Percentiles rank a stretch among this genome's conserved stretches.
Evolutionary conservation across 1,140 invertebrate species (phyloP).

Genomic region (Coenobita brevimanus): DNA sequence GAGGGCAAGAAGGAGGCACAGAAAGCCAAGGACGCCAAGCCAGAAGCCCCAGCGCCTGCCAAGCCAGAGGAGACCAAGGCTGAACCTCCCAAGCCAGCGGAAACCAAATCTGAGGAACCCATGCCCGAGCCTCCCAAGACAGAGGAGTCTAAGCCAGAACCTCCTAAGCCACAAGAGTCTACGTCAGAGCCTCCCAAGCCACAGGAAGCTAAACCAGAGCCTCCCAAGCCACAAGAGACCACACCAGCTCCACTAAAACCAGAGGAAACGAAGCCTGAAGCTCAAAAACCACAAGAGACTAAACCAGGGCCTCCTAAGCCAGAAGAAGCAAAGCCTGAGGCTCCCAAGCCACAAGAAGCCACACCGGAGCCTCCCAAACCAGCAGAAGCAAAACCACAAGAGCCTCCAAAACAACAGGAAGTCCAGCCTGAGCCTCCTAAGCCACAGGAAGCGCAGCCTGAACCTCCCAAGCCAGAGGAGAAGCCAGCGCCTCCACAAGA

Average conservation of each 20-base stretch:
- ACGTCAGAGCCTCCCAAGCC: neutral
- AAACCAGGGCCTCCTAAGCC: constrained; percentile 4
- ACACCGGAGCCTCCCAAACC: neutral
- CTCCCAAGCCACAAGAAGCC: neutral
- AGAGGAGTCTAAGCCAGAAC: neutral
- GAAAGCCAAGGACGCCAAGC: neutral
- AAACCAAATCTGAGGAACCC: neutral
- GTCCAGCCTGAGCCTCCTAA: neutral
- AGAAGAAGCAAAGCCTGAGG: neutral
- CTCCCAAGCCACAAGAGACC: neutral
- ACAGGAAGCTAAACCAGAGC: neutral
- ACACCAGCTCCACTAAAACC: neutral
- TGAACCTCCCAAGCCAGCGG: neutral
- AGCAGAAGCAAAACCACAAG: neutral
- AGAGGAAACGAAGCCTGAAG: constrained; percentile 1
- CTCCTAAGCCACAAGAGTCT: neutral
- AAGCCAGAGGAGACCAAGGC: neutral
- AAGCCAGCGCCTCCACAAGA: neutral
- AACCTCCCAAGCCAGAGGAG: neutral
- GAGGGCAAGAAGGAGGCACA: neutral
- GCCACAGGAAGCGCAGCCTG: neutral
- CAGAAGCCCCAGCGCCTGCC: neutral
- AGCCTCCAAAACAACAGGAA: neutral
- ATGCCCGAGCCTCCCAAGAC: neutral
- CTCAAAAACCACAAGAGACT: constrained; percentile 2